These are phyloP conservation scores for Octomys mimax DNA, from an alignment of 2,797 vertebrate species.

Conservation along the genomic window DNA sequence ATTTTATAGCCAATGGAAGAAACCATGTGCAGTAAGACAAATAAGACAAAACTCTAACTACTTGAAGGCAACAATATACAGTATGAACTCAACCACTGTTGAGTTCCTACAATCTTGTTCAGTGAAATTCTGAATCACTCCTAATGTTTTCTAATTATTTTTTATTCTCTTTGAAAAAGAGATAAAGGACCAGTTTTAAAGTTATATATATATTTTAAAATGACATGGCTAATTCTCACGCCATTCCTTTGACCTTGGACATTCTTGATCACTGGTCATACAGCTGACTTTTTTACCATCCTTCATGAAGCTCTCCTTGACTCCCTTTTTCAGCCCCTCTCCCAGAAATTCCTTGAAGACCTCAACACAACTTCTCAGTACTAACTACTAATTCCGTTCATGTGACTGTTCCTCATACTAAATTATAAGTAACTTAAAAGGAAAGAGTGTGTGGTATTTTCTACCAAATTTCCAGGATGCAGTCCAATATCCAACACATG, in stretches of 20 bases:
- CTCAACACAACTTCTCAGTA: not conserved
- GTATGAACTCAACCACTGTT: no score
- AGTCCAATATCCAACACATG: not conserved
- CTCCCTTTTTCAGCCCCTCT: not conserved
- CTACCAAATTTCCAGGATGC: not conserved
- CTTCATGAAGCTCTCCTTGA: slow-evolving; percentile 9
- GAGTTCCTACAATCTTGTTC: no score
- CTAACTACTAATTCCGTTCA: not conserved
- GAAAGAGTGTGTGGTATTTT: not conserved
- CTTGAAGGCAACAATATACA: no score
- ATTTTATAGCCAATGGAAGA: not conserved
- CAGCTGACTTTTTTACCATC: not conserved
- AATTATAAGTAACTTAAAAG: not conserved
- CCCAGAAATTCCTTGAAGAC: not conserved
- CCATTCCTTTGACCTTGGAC: not conserved
- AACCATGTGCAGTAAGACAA: slow-evolving; percentile 3
- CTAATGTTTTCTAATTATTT: no score
- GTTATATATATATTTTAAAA: not conserved
- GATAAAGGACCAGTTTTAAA: slow-evolving; percentile 25
- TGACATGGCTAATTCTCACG: not conserved
- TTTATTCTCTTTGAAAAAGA: no score
- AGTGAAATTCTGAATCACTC: no score
- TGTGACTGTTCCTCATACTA: not conserved
- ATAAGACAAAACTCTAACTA: not conserved
- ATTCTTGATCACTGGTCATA: slow-evolving; percentile 4